A percentile compares a stretch with the other conserved stretches of the same genome.
Evolutionary conservation across 2,888 invertebrate genomes (phyloP).

Genomic region (Tolmerus cingulatus): DNA sequence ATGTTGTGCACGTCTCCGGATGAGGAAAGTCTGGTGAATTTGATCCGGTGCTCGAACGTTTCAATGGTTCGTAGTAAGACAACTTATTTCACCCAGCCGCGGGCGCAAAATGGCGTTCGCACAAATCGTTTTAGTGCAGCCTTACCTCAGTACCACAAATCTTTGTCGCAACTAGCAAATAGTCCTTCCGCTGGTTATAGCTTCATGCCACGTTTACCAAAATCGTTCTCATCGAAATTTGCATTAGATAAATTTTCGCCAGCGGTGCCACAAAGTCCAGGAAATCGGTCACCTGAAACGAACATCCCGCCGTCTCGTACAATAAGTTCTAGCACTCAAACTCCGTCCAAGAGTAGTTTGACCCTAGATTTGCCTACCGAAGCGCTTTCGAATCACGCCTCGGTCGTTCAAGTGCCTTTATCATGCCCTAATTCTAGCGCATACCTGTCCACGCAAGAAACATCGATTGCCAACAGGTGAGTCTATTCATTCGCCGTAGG

Average conservation of each 20-base stretch:
- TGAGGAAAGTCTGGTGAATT: neutral
- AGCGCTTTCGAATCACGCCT: slow-evolving; percentile 25
- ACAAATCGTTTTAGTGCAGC: neutral
- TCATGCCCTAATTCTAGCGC: slow-evolving; percentile 47
- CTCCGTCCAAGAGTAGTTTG: slow-evolving; percentile 45
- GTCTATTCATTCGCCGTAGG: neutral
- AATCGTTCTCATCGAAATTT: slow-evolving; percentile 25
- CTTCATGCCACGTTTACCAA: slow-evolving; percentile 3
- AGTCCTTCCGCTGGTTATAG: neutral
- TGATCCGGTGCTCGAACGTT: neutral
- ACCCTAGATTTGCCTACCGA: slow-evolving; percentile 43
- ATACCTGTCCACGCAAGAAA: neutral
- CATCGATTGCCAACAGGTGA: neutral
- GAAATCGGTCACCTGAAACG: neutral
- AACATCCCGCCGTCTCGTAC: neutral
- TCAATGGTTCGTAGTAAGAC: slow-evolving; percentile 42
- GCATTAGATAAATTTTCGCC: slow-evolving; percentile 7
- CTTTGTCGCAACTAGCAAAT: neutral
- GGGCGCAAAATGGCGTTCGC: neutral
- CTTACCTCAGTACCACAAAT: slow-evolving; percentile 31
- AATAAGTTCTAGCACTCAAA: slow-evolving; percentile 4
- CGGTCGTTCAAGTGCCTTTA: slow-evolving; percentile 47
- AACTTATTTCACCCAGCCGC: neutral
- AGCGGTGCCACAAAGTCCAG: neutral
- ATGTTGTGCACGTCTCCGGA: neutral